Base-by-base conservation (phyloP, 2,797 vertebrate genomes). In the Poeciliopsis paucimaculata region DNA sequence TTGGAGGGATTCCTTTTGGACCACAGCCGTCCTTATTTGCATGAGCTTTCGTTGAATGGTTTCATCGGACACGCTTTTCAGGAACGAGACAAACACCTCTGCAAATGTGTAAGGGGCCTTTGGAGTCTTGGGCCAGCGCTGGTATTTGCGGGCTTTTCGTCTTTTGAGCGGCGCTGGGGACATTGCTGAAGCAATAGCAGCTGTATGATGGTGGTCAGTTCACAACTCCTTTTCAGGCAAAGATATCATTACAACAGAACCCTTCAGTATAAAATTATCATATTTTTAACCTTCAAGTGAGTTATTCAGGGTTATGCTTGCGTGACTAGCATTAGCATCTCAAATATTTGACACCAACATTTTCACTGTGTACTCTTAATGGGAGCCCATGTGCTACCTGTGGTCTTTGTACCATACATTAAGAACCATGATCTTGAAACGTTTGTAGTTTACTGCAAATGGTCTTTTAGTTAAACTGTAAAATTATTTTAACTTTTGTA, bases 61-160 rank as follows among this genome's bases (percentile, higher is more conserved):
- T 81, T 31, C 62, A 86, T 93, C 87, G 86, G 90, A 92, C 77
- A 90, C 57, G 78, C 78, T 90, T 88, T 80, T 76, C 70, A 80
- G 5, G 62, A 71, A 89, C 86, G 77, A 86, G 89, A 90, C 85
- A 92, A 78, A 77, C 77, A 20, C 77, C 72, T 91, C 80, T 85
- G 34, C 72, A 83, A 85, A 85, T 74, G 82, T 57, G 28, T 77
- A 73, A 81, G 72, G 57, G 68, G 55, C 71, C 31, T 4, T 7
- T 64, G 31, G 64, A 51, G 49, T 49, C 72, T 9, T 28, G 0
- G 71, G 57, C 78, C 73, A 77, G 53, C 18, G 34, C 12, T 76
- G 49, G 71, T 60, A 66, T 72, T 53, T 77, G 23, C 68, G 46
- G 26, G 45, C 15, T 81, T 79, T 81, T 71, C 1, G 5, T 71